phyloP scores from a whole-genome alignment of 2,113 vertebrate species.

The Ochotona curzoniae region DNA sequence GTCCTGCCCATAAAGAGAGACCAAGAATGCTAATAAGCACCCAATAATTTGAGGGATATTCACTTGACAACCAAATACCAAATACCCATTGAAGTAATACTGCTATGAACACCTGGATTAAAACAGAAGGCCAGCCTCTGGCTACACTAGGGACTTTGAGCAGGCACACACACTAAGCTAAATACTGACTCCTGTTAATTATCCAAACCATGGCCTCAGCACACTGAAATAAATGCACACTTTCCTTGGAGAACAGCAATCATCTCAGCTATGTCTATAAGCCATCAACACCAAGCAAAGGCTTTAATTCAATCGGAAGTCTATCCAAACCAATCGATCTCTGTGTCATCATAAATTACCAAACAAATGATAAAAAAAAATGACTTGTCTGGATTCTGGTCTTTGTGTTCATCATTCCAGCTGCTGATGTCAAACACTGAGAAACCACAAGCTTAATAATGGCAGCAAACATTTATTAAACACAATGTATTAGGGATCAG shows the following conservation, averaged over 20 bases:
- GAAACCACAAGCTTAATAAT: background rate
- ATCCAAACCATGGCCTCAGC: background rate
- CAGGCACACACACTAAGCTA: background rate
- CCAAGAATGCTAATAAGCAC: background rate
- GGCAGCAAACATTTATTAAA: conserved; percentile 10
- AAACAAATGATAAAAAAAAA: background rate
- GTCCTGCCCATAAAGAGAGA: background rate
- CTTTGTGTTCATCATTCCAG: background rate
- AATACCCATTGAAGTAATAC: rapidly evolving
- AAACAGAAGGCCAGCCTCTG: background rate
- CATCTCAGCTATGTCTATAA: background rate
- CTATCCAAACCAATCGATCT: background rate
- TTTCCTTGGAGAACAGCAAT: background rate
- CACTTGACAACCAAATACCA: background rate
- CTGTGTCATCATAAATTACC: background rate
- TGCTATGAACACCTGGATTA: background rate
- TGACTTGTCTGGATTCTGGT: background rate
- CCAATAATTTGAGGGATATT: background rate
- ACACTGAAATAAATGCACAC: background rate
- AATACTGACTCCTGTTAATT: background rate
- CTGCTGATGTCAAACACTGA: conserved; percentile 33
- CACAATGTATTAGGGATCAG: background rate
- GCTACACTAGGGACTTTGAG: background rate
- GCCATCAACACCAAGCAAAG: background rate
- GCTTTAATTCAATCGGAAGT: background rate